Evolutionary conservation across 2,113 vertebrate species (phyloP).

Genomic region (Rhadina sibilatrix): DNA sequence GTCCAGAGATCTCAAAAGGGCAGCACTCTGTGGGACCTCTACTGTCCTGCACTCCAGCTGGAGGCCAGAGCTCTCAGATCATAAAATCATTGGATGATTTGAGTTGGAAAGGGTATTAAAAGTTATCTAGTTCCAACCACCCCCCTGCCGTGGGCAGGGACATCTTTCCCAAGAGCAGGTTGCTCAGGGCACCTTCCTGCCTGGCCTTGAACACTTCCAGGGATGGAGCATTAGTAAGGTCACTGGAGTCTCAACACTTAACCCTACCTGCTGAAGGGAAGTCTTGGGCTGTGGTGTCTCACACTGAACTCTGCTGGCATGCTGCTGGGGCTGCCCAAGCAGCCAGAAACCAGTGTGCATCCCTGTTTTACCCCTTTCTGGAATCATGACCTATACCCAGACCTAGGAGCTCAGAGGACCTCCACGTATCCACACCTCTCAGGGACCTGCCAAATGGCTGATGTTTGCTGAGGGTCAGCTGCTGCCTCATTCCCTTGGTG

Average conservation of each 20-base stretch:
- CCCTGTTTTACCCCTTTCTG: background rate
- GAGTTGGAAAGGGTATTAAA: background rate
- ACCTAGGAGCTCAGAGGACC: background rate
- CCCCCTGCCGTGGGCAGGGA: too few species aligned
- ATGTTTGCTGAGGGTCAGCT: background rate
- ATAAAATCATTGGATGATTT: background rate
- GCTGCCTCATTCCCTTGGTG: background rate
- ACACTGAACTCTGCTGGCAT: background rate
- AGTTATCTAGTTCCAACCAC: background rate
- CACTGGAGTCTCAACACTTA: background rate
- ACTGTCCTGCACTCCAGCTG: background rate
- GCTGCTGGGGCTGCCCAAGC: background rate
- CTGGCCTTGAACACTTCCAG: background rate
- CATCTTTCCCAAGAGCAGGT: background rate
- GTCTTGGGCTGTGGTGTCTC: background rate
- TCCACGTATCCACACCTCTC: background rate
- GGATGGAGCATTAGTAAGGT: background rate
- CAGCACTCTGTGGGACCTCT: accelerated
- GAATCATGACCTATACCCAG: background rate
- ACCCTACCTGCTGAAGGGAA: background rate
- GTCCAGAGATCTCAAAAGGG: background rate
- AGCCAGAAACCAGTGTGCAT: accelerated
- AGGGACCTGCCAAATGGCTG: background rate
- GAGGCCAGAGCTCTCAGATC: background rate
- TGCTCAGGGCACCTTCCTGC: background rate